Percentiles rank a stretch among this genome's conserved stretches.
Evolutionary conservation across 2,113 vertebrate genomes (phyloP).

Genomic region (Triplophysa siluroides): DNA sequence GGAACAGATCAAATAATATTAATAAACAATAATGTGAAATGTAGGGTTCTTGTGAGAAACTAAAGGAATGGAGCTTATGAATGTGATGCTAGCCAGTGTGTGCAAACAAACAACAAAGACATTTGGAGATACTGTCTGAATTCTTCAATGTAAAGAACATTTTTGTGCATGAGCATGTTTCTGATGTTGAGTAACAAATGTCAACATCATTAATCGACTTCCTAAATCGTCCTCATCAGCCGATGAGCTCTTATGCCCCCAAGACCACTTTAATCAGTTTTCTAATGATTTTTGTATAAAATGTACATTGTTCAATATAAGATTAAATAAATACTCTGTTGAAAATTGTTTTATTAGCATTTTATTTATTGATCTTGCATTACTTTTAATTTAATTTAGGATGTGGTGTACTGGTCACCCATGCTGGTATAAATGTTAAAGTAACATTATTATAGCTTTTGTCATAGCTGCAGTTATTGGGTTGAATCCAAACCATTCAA

Average conservation of each 20-base stretch:
- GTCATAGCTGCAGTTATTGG: not conserved
- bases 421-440: not conserved
- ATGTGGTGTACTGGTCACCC: not conserved
- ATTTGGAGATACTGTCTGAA: constrained; percentile 10
- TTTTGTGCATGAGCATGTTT: constrained; percentile 47
- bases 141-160: not conserved
- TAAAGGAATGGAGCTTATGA: not conserved
- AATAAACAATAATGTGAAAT: not conserved
- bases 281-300: constrained; percentile 60
- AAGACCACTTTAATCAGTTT: constrained; percentile 47
- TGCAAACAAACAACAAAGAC: not conserved
- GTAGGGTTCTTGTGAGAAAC: constrained; percentile 7
- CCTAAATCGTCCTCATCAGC: constrained; percentile 34
- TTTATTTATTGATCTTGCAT: not conserved
- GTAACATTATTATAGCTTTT: not conserved
- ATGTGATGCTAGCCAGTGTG: not conserved
- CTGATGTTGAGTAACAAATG: constrained; percentile 23
- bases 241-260: constrained; percentile 38
- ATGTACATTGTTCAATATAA: constrained; percentile 61
- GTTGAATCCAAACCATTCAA: not conserved
- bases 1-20: constrained; percentile 26
- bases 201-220: constrained; percentile 7
- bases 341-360: constrained; percentile 25
- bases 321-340: constrained; percentile 50
- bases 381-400: not conserved